A percentile compares a stretch with the other conserved stretches of the same genome.
Conservation (phyloP, 2,888 invertebrate genomes). For the Cataglyphis rosenhaueri region DNA sequence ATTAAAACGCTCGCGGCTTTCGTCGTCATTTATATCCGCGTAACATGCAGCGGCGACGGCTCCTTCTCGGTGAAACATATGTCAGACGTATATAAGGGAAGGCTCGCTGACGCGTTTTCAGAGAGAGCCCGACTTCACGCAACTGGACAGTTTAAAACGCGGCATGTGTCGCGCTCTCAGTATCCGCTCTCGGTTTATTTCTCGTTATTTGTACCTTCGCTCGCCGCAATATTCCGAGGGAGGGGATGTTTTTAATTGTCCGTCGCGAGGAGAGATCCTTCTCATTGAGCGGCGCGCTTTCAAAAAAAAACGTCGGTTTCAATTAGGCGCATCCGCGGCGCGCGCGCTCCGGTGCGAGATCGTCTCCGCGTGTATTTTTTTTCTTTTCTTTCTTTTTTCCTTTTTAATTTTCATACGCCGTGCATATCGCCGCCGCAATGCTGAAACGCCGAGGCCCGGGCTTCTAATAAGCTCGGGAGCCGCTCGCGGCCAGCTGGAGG, state of each 20-base stretch:
- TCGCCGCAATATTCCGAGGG: neutral
- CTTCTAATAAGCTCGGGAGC: conserved; percentile 43
- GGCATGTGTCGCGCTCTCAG: neutral
- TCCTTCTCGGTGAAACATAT: conserved; percentile 29
- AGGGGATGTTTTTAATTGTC: neutral
- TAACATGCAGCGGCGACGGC: neutral
- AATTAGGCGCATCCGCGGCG: conserved; percentile 44
- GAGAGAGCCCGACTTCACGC: neutral
- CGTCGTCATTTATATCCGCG: conserved; percentile 62
- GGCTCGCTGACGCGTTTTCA: conserved; percentile 28
- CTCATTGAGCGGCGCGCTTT: conserved; percentile 17
- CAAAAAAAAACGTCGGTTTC: conserved; percentile 34
- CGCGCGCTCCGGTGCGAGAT: conserved; percentile 3
- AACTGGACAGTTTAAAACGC: conserved; percentile 42
- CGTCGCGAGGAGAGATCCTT: neutral
- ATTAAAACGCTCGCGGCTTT: conserved; percentile 75
- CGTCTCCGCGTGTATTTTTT: neutral
- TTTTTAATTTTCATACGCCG: conserved; percentile 38
- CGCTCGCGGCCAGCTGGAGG: conserved; percentile 39
- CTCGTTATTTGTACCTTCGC: conserved; percentile 27
- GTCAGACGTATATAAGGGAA: conserved; percentile 11
- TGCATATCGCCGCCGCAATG: conserved; percentile 10
- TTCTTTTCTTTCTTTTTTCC: conserved; percentile 10
- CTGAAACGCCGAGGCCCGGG: conserved; percentile 13
- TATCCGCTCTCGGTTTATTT: conserved; percentile 42